Percentiles rank a stretch among this genome's conserved stretches.
These are phyloP conservation scores for Rhadina sibilatrix DNA, from an alignment of 2,113 vertebrate species.

Conservation along the genomic window DNA sequence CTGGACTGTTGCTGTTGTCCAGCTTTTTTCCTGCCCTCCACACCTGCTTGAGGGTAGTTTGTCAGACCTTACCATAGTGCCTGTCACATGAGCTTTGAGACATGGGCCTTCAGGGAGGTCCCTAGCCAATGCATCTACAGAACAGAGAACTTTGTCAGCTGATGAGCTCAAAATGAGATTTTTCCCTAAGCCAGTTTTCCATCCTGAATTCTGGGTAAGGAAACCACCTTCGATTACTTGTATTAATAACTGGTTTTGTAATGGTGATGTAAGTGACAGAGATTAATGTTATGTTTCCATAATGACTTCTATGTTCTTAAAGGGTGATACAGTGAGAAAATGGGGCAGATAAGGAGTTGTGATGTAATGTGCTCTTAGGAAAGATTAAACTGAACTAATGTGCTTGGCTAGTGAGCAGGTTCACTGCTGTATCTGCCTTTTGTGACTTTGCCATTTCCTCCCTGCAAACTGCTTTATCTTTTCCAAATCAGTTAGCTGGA, in stretches of 20 bases:
- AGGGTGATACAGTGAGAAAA: not conserved
- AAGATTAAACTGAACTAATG: not conserved
- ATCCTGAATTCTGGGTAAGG: not conserved
- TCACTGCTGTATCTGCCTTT: not conserved
- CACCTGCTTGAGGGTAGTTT: not conserved
- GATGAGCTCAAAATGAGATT: not conserved
- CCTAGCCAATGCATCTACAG: not conserved
- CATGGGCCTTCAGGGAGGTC: not conserved
- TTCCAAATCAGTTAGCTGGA: not conserved
- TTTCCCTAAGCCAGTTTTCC: not conserved
- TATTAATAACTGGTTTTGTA: not conserved
- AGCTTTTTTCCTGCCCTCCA: not conserved
- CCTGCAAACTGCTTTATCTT: not conserved
- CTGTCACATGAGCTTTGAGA: not conserved
- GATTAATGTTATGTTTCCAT: not conserved
- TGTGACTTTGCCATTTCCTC: not conserved
- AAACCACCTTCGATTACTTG: not conserved
- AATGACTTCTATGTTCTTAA: not conserved
- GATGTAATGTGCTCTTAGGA: not conserved
- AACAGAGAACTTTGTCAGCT: not conserved
- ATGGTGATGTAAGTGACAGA: not conserved
- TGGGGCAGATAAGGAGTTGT: not conserved
- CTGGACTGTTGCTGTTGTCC: not conserved
- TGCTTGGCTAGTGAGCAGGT: not conserved
- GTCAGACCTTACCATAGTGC: not conserved